A percentile compares a stretch with the other conserved stretches of the same genome.
phyloP scores from a whole-genome alignment of 1,140 invertebrate species.

The Trachelipus rathkii region DNA sequence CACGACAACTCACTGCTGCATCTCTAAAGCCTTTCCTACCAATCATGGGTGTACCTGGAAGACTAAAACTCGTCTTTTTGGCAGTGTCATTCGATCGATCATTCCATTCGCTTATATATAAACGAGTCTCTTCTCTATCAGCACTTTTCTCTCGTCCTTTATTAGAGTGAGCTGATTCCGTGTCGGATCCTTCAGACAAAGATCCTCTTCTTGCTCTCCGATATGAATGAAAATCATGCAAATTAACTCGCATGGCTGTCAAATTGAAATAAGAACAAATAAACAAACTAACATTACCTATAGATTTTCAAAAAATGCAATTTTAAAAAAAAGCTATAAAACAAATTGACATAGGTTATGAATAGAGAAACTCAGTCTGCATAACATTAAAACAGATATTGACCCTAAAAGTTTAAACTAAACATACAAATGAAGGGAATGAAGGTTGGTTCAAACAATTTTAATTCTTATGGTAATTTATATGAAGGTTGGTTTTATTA shows the following conservation, averaged over 20 bases:
- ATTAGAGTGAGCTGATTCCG: constrained; percentile 32
- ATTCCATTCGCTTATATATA: constrained; percentile 29
- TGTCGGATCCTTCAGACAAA: constrained; percentile 40
- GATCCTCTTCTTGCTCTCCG: constrained; percentile 40
- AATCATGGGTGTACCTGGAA: constrained; percentile 29
- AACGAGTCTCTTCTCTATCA: constrained; percentile 23
- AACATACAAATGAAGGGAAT: no score
- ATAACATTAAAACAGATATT: no score
- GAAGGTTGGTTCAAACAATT: no score
- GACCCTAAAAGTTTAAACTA: no score
- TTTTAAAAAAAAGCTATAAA: no score
- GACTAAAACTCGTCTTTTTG: constrained; percentile 23
- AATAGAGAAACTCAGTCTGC: no score
- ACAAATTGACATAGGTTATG: no score
- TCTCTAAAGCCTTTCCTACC: constrained; percentile 50
- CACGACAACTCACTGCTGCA: constrained; percentile 63
- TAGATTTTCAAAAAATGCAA: no score
- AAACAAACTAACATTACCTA: no score
- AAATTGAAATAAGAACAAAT: neutral
- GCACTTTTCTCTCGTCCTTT: neutral
- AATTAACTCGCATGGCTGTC: constrained; percentile 40
- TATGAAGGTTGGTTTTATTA: no score
- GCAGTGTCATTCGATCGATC: neutral
- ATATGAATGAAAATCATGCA: constrained; percentile 42
- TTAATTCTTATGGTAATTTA: no score